phyloP scores from a whole-genome alignment of 2,888 invertebrate genomes.

The Eupithecia vulgata region DNA sequence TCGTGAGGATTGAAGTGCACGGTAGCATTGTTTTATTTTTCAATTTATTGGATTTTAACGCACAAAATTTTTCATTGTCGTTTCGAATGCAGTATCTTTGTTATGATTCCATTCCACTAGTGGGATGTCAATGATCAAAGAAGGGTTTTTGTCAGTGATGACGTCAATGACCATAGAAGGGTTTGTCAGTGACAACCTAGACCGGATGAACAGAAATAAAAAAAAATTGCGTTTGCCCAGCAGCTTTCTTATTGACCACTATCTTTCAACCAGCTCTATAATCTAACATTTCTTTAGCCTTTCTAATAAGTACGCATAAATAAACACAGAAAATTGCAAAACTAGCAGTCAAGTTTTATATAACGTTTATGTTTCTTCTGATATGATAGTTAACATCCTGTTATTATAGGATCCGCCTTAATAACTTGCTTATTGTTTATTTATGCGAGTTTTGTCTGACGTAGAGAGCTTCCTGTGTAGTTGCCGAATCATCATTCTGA shows the following conservation, averaged over 20 bases:
- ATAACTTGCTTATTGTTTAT: not conserved
- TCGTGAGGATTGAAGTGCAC: conserved; percentile 16
- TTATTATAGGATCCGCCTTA: not conserved
- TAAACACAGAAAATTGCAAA: not conserved
- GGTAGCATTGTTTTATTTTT: not conserved
- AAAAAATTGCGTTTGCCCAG: too few species aligned
- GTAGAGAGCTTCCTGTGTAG: not conserved
- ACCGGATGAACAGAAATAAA: not conserved
- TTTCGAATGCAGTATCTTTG: not conserved
- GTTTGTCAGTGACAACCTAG: too few species aligned
- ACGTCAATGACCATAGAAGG: too few species aligned
- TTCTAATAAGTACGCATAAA: not conserved
- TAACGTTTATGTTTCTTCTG: not conserved
- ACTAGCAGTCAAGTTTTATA: not conserved
- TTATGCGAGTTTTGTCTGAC: not conserved
- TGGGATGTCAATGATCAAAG: not conserved
- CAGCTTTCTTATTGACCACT: not conserved
- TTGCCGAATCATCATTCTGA: not conserved
- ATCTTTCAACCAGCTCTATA: not conserved
- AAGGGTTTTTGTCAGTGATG: not conserved
- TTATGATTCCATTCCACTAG: not conserved
- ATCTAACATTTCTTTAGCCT: not conserved
- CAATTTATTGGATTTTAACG: not conserved
- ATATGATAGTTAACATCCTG: not conserved
- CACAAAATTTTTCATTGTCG: not conserved